Evolutionary conservation across 2,113 vertebrate genomes (phyloP).

Genomic region (Paracanthobrama guichenoti): DNA sequence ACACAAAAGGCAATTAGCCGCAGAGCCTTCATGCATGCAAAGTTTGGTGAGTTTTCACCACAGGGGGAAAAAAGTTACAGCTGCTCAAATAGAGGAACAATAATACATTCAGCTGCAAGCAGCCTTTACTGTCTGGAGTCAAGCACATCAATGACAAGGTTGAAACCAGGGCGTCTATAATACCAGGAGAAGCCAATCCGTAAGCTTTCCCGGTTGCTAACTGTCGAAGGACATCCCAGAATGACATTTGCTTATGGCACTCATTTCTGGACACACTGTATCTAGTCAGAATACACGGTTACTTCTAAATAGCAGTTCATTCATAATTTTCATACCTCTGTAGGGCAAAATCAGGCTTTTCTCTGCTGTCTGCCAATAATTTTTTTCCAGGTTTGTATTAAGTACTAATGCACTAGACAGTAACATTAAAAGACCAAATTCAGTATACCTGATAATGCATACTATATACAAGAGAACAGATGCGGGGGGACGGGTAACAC

Average conservation of each 20-base stretch:
- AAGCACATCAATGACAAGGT: not conserved
- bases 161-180: not conserved
- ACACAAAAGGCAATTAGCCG: conserved; percentile 25
- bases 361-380: too few species aligned
- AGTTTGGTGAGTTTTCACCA: conserved; percentile 20
- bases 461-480: too few species aligned
- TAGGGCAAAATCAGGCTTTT: too few species aligned
- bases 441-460: too few species aligned
- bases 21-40: conserved; percentile 25
- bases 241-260: not conserved
- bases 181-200: not conserved
- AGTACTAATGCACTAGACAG: too few species aligned
- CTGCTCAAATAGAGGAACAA: not conserved
- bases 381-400: too few species aligned
- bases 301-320: not conserved
- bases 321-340: too few species aligned
- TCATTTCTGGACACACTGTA: too few species aligned
- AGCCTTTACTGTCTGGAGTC: not conserved
- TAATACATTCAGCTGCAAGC: not conserved
- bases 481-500: too few species aligned
- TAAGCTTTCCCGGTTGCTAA: not conserved
- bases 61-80: conserved; percentile 12
- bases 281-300: not conserved
- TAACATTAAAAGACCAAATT: too few species aligned
- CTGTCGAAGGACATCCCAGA: not conserved